Evolutionary conservation across 2,113 vertebrate genomes (phyloP).

Genomic region (Rana temporaria): DNA sequence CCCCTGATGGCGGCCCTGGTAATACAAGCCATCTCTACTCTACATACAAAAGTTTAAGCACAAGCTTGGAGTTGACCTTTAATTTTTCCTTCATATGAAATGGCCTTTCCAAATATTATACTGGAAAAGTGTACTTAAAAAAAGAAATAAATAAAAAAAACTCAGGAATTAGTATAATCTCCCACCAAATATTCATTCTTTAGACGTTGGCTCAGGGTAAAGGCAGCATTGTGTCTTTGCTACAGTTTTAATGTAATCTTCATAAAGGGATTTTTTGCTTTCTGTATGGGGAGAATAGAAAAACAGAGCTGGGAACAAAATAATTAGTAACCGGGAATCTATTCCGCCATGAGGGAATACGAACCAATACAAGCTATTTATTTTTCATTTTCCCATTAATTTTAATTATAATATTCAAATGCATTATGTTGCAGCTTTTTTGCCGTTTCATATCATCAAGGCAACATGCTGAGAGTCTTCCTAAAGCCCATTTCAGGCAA

Average conservation of each 20-base stretch:
- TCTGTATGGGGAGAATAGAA: slow-evolving; percentile 38
- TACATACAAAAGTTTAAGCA: too few species aligned
- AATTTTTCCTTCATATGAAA: too few species aligned
- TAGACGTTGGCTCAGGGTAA: slow-evolving; percentile 28
- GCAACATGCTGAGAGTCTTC: slow-evolving; percentile 66
- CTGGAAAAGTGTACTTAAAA: background rate
- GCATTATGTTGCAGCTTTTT: slow-evolving; percentile 71
- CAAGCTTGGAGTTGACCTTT: too few species aligned
- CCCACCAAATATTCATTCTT: slow-evolving; percentile 36
- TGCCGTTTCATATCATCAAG: slow-evolving; percentile 69
- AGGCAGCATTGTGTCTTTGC: background rate
- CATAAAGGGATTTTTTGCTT: slow-evolving; percentile 40
- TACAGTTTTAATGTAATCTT: slow-evolving; percentile 42
- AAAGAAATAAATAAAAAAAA: background rate
- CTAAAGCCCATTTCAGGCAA: slow-evolving; percentile 71
- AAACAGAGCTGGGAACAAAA: slow-evolving; percentile 32
- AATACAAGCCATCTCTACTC: too few species aligned
- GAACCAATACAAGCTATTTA: slow-evolving; percentile 62
- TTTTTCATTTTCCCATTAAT: slow-evolving; percentile 75
- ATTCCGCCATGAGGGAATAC: slow-evolving; percentile 58
- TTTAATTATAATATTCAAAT: slow-evolving; percentile 76
- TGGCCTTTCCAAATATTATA: background rate
- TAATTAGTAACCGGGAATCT: slow-evolving; percentile 56
- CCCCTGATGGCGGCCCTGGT: too few species aligned
- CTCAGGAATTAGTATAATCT: slow-evolving; percentile 25